A percentile compares a stretch with the other conserved stretches of the same genome.
Evolutionary conservation across 1,140 invertebrate genomes (phyloP).

Genomic region (Aphaenogaster rudis): DNA sequence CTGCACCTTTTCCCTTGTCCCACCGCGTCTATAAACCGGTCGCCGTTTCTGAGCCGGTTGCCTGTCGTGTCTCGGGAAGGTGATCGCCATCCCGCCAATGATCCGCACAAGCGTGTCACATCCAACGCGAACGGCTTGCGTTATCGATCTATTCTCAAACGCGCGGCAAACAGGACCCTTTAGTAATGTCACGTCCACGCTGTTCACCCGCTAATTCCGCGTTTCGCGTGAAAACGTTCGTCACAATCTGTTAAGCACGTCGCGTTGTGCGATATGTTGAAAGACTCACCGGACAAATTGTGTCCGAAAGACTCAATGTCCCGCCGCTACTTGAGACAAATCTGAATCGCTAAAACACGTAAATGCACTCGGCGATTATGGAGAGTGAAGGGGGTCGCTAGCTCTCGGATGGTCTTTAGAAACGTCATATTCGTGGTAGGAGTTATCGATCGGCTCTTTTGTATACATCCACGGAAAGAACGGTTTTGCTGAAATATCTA

Average conservation of each 20-base stretch:
- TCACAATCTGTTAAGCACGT: conserved; percentile 30
- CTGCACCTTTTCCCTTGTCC: conserved; percentile 11
- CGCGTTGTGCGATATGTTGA: neutral
- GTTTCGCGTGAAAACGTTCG: neutral
- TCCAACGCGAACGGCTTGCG: conserved; percentile 38
- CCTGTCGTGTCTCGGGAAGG: neutral
- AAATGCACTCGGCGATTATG: conserved; percentile 20
- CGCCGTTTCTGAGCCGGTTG: conserved; percentile 1
- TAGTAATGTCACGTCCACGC: conserved; percentile 36
- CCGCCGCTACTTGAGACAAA: neutral
- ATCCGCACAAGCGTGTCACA: conserved; percentile 51
- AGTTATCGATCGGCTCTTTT: conserved; percentile 37
- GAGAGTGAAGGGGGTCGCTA: neutral
- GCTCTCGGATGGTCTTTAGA: conserved; percentile 17
- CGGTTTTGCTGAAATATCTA: no score
- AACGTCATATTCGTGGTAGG: conserved; percentile 23
- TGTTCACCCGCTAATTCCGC: conserved; percentile 37
- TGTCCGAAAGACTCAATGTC: neutral
- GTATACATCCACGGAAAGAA: neutral
- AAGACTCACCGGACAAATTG: conserved; percentile 8
- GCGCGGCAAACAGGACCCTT: neutral
- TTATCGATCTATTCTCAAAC: conserved; percentile 56
- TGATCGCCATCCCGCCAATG: neutral
- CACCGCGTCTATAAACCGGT: neutral
- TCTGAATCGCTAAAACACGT: conserved; percentile 3